Conservation (phyloP, 2,888 invertebrate species). For the Enchytraeus crypticus region DNA sequence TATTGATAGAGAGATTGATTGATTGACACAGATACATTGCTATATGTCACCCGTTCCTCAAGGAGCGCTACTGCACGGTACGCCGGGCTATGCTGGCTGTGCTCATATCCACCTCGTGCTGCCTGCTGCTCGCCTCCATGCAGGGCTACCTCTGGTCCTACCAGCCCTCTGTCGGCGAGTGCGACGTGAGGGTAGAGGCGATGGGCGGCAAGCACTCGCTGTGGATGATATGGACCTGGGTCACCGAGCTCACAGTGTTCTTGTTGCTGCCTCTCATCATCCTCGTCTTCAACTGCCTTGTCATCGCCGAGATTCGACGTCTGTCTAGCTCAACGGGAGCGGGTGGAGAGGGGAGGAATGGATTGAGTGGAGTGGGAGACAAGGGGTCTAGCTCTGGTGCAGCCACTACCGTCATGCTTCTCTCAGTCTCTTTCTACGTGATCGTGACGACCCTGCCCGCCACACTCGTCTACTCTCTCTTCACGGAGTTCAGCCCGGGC, state of each 20-base stretch:
- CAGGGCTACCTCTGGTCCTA: constrained; percentile 40
- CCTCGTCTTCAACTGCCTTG: constrained; percentile 43
- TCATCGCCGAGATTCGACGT: constrained; percentile 38
- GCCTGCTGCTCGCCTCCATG: constrained; percentile 30
- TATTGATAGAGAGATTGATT: too few relatives aligned
- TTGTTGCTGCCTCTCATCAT: constrained; percentile 39
- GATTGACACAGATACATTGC: constrained; percentile 37
- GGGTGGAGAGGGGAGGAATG: too few relatives aligned
- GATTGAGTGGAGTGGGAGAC: too few relatives aligned
- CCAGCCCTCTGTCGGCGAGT: constrained; percentile 29
- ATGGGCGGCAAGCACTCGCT: constrained; percentile 23
- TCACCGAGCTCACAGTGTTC: constrained; percentile 40
- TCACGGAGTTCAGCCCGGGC: constrained; percentile 33
- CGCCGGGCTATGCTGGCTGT: constrained; percentile 36
- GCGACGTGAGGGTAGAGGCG: constrained; percentile 20
- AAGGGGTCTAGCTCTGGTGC: too few relatives aligned
- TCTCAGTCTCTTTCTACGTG: constrained; percentile 47
- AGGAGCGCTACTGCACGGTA: constrained; percentile 42
- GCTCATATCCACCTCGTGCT: constrained; percentile 26
- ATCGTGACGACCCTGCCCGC: constrained; percentile 46
- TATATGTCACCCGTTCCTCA: constrained; percentile 32
- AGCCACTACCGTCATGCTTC: constrained; percentile 44
- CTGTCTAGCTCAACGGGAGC: not conserved
- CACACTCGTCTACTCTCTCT: constrained; percentile 41
- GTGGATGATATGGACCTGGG: constrained; percentile 40